Base-by-base conservation (phyloP, 1,140 invertebrate genomes). In the Drosophila bifasciata region DNA sequence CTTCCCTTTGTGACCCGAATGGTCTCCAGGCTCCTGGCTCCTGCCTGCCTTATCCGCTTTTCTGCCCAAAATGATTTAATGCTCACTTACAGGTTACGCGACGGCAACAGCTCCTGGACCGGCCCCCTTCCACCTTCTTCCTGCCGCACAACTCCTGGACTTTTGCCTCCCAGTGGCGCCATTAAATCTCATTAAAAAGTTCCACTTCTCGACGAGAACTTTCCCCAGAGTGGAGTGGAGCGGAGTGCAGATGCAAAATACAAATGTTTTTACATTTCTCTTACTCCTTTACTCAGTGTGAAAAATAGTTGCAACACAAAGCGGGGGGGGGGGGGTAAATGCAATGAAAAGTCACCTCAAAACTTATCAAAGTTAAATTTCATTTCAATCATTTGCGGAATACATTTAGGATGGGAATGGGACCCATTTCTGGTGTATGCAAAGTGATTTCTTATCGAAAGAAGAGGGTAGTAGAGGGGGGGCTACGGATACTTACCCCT, bases 111-210 rank as follows among this genome's bases (percentile, higher is more conserved):
- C 81, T 80, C 74, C 73, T 57, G 73, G 56, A 58, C 50, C 56
- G 73, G 56, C 53, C 50, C 56, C 60, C 32, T 6, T 23, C 3
- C 23, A 1, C 1, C 6, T 25, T 25, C 23, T 1, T 7, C 5
- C 6, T 25, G 23, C 23, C 23, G 23, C 23, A 1, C 23, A 43
- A 60, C 81, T 86, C 69, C 77, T 57, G 72, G 56, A 58, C 50
- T 46, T 63, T 4, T 36, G 32, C 32, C 39, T 85, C 81, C 81
- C 81, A 73, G 63, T 53, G 83, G 81, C 81, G 77, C 81, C 81
- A 86, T 85, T 85, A 81, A 85, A 85, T 85, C 81, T 86, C 77
- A 85, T 86, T 85, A 85, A 77, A 85, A 85, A 85, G 81, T 85
- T 85, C 67, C 53, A 19, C 28, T 67, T 67, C 66, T 44, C 46